Conservation (phyloP, 2,888 invertebrate genomes). For the Cerceris rybyensis region DNA sequence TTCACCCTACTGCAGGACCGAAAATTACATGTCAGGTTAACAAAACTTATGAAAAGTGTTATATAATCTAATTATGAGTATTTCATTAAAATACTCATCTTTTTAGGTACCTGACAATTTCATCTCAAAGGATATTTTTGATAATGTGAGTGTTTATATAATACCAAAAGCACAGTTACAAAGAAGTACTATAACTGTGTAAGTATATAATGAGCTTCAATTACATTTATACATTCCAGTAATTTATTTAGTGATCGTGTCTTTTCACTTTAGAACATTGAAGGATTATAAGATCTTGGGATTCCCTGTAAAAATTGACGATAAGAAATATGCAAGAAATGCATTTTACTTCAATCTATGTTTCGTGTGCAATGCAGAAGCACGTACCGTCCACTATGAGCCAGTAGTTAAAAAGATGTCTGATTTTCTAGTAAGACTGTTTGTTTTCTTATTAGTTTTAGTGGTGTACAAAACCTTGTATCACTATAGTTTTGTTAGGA, state of each 20-base stretch:
- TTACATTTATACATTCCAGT: too few species aligned
- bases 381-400: conserved; percentile 95
- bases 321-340: conserved; percentile 94
- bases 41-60: conserved; percentile 5
- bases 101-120: conserved; percentile 93
- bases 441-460: background rate
- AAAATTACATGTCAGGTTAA: conserved; percentile 92
- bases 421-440: conserved; percentile 89
- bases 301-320: conserved; percentile 94
- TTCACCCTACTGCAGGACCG: conserved; percentile 90
- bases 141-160: conserved; percentile 96
- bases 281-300: conserved; percentile 94
- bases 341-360: conserved; percentile 98
- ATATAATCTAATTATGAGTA: conserved; percentile 12
- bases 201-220: conserved; percentile 79
- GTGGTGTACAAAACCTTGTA: background rate
- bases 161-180: conserved; percentile 97
- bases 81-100: conserved; percentile 38
- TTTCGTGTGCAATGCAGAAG: conserved; percentile 95
- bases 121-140: conserved; percentile 96
- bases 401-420: conserved; percentile 96
- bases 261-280: conserved; percentile 84
- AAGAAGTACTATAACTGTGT: conserved; percentile 95
- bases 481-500: conserved; percentile 4
- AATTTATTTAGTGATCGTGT: too few species aligned